Evolutionary conservation across 2,888 invertebrate species (phyloP).

Genomic region (Allophyes oxyacanthae): DNA sequence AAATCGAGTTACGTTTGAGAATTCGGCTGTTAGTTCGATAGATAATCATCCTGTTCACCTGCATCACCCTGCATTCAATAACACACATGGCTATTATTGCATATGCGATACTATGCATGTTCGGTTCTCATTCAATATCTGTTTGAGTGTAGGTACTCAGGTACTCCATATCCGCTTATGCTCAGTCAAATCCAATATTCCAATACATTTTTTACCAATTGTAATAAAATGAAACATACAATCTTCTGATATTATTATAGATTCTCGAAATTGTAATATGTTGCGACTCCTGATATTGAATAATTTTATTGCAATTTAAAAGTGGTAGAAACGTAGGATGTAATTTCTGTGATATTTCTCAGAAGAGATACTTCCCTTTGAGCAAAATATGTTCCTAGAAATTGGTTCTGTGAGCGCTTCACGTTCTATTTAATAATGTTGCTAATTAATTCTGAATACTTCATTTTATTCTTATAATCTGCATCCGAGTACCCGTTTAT

Average conservation of each 20-base stretch:
- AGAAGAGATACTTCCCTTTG: neutral
- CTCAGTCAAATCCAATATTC: slow-evolving; percentile 17
- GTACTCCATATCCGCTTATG: slow-evolving; percentile 3
- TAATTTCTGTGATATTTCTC: neutral
- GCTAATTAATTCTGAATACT: too few species aligned
- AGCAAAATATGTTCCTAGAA: neutral
- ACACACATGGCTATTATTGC: neutral
- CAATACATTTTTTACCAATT: neutral
- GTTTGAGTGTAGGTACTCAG: too few species aligned
- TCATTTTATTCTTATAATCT: too few species aligned
- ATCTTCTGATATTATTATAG: neutral
- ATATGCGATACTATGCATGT: too few species aligned
- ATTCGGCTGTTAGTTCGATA: too few species aligned
- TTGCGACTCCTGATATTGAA: too few species aligned
- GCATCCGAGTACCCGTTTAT: too few species aligned
- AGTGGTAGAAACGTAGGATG: neutral
- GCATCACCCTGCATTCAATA: slow-evolving; percentile 18
- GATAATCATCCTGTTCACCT: neutral
- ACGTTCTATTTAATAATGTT: too few species aligned
- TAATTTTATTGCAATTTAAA: neutral
- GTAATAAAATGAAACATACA: slow-evolving; percentile 1
- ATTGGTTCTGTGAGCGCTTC: neutral
- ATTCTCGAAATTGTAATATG: neutral
- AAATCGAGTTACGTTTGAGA: too few species aligned
- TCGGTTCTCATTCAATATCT: neutral